Conservation (phyloP, 2,797 vertebrate species). For the Acomys russatus region DNA sequence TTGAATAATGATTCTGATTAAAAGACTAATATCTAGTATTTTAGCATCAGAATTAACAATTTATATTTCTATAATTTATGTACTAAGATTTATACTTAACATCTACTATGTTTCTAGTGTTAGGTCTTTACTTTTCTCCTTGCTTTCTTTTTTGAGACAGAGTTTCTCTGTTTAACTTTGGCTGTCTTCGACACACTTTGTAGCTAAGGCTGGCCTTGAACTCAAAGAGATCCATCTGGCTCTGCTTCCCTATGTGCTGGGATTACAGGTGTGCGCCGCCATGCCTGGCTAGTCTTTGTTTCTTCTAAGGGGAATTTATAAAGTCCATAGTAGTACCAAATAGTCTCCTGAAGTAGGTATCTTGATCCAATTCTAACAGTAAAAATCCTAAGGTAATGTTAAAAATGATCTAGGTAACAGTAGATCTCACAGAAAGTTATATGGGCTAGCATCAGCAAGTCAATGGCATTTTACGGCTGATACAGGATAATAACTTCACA, state of each 20-base stretch:
- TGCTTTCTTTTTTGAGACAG: too few species aligned
- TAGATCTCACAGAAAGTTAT: background rate
- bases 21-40: background rate
- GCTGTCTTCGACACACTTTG: too few species aligned
- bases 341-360: background rate
- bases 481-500: background rate
- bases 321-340: background rate
- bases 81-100: background rate
- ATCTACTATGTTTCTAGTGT: background rate
- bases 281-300: too few species aligned
- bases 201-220: too few species aligned
- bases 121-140: background rate
- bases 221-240: too few species aligned
- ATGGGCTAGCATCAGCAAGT: background rate
- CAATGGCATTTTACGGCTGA: background rate
- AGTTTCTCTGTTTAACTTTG: too few species aligned
- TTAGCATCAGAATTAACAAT: background rate
- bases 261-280: too few species aligned
- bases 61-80: background rate
- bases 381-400: background rate
- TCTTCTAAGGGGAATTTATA: background rate
- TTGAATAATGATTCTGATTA: background rate
- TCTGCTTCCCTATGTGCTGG: too few species aligned
- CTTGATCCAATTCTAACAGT: background rate
- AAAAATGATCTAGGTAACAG: background rate